These are phyloP conservation scores for Vanessa cardui DNA, from an alignment of 2,888 invertebrate species.

Conservation along the genomic window DNA sequence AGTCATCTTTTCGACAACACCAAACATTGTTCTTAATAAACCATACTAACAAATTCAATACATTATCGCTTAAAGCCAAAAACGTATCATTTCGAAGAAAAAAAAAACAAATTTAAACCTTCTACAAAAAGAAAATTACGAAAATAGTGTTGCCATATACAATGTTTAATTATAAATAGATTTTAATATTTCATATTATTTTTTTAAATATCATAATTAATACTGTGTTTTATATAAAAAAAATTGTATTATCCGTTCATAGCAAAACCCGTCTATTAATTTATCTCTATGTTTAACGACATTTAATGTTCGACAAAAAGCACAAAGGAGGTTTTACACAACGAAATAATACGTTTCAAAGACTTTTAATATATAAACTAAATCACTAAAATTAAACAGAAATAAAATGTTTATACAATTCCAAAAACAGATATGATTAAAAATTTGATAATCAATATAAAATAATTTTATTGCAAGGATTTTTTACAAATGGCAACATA, in stretches of 20 bases:
- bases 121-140: background rate
- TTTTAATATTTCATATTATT: too few species aligned
- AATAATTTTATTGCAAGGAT: background rate
- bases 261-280: too few species aligned
- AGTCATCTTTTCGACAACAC: constrained; percentile 32
- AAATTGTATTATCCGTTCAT: too few species aligned
- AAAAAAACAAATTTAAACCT: background rate
- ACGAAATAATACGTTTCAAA: constrained; percentile 5
- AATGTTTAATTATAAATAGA: background rate
- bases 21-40: constrained; percentile 14
- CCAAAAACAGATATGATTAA: background rate
- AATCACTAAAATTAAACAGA: background rate
- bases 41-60: constrained; percentile 11
- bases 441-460: background rate
- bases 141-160: background rate
- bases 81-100: constrained; percentile 9
- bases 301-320: too few species aligned
- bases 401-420: constrained; percentile 1
- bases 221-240: too few species aligned
- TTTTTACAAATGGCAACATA: background rate
- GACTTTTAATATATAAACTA: constrained; percentile 1
- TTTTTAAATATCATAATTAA: too few species aligned
- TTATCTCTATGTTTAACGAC: too few species aligned
- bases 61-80: background rate
- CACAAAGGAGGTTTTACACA: background rate